Conservation (phyloP, 2,888 invertebrate species). For the Eueremaeus valkanovi region DNA sequence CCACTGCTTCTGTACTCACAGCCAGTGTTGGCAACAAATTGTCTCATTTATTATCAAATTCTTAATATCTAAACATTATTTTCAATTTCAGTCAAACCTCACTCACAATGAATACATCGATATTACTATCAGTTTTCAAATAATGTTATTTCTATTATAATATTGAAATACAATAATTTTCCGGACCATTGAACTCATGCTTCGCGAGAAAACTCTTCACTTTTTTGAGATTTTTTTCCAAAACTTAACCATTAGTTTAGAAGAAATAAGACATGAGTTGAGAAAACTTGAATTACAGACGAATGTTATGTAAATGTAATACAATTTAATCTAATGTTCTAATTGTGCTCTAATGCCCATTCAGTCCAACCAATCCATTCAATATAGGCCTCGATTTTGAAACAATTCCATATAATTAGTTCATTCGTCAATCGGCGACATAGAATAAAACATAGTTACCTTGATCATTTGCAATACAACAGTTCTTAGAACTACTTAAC, state of each 20-base stretch:
- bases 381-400: no score
- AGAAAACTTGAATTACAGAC: not conserved
- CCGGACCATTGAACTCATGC: not conserved
- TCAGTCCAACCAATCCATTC: no score
- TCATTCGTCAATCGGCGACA: no score
- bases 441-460: no score
- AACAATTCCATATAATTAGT: no score
- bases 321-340: not conserved
- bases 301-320: no score
- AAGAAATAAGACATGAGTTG: not conserved
- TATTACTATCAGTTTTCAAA: not conserved
- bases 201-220: not conserved
- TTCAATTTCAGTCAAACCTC: not conserved
- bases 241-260: not conserved
- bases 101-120: not conserved
- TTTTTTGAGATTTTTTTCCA: not conserved
- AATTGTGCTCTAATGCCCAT: not conserved
- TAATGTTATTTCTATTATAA: not conserved
- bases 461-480: no score
- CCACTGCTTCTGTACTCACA: constrained; percentile 3
- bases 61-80: not conserved
- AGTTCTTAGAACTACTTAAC: no score
- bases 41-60: not conserved
- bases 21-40: not conserved
- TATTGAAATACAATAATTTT: not conserved